Conservation (phyloP, 2,113 vertebrate species). For the Penelope pileata region DNA sequence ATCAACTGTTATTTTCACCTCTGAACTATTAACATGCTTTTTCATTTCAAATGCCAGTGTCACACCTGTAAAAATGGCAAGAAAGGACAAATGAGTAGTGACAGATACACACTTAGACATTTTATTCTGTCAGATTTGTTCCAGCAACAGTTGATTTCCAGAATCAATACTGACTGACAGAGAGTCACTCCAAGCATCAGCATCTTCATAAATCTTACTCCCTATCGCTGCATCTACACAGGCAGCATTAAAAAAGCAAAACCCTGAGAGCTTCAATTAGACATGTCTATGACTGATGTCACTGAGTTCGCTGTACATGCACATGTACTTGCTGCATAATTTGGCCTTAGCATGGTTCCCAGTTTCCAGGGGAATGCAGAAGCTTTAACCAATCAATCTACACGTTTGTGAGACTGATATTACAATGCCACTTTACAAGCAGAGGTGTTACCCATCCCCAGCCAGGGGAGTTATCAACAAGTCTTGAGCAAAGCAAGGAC, state of each 20-base stretch:
- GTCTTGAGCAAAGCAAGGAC: not conserved
- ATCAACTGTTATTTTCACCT: not conserved
- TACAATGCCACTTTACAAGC: not conserved
- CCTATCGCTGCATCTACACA: not conserved
- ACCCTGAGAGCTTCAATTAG: not conserved
- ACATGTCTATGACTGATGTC: not conserved
- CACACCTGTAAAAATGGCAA: not conserved
- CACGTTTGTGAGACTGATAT: not conserved
- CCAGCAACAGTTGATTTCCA: constrained; percentile 8
- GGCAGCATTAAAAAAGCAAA: not conserved
- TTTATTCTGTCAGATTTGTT: not conserved
- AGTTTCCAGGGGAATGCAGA: not conserved
- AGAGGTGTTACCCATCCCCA: not conserved
- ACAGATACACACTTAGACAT: not conserved
- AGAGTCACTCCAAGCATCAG: not conserved
- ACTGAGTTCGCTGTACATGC: not conserved
- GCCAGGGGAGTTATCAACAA: not conserved
- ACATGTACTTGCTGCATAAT: not conserved
- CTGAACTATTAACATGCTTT: not conserved
- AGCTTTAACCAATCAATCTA: not conserved
- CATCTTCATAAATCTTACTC: not conserved
- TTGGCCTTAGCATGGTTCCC: not conserved
- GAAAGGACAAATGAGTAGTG: not conserved
- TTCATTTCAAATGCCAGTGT: not conserved
- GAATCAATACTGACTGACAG: constrained; percentile 28